phyloP scores from a whole-genome alignment of 2,888 invertebrate genomes.

The Parnassius orleans region DNA sequence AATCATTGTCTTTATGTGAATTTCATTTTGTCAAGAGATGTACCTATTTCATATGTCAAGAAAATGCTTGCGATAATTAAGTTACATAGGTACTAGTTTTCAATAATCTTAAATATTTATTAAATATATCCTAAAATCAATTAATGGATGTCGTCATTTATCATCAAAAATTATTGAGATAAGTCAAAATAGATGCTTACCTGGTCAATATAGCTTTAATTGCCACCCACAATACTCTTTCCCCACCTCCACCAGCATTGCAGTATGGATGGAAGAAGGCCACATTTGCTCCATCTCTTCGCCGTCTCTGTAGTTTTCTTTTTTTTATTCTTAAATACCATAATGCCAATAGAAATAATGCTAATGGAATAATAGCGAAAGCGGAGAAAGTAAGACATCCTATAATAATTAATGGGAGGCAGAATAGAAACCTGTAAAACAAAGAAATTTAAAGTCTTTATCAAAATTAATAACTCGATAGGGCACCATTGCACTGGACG shows the following conservation, averaged over 20 bases:
- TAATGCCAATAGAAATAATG: conserved; percentile 68
- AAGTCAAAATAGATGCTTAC: conserved; percentile 60
- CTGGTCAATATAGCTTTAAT: conserved; percentile 88
- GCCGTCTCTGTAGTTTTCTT: conserved; percentile 58
- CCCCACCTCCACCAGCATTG: conserved; percentile 98
- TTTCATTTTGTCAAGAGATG: too few species aligned
- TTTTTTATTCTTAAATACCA: conserved; percentile 73
- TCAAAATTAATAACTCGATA: too few species aligned
- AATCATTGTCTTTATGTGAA: too few species aligned
- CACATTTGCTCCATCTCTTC: conserved; percentile 78
- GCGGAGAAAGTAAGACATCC: conserved; percentile 49
- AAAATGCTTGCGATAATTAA: too few species aligned
- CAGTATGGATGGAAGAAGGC: conserved; percentile 99
- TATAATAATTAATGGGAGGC: conserved; percentile 53
- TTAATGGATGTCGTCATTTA: too few species aligned
- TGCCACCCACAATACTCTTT: conserved; percentile 97
- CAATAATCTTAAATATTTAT: too few species aligned
- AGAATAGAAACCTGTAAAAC: conserved; percentile 55
- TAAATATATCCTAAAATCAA: too few species aligned
- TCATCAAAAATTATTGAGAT: too few species aligned
- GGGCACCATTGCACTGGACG: too few species aligned
- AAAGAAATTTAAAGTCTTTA: too few species aligned
- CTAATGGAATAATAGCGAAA: conserved; percentile 59
- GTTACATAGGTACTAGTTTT: too few species aligned
- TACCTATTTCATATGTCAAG: too few species aligned